phyloP scores from a whole-genome alignment of 92 coral and sea anemone species.

The Palythoa caribaeorum region DNA sequence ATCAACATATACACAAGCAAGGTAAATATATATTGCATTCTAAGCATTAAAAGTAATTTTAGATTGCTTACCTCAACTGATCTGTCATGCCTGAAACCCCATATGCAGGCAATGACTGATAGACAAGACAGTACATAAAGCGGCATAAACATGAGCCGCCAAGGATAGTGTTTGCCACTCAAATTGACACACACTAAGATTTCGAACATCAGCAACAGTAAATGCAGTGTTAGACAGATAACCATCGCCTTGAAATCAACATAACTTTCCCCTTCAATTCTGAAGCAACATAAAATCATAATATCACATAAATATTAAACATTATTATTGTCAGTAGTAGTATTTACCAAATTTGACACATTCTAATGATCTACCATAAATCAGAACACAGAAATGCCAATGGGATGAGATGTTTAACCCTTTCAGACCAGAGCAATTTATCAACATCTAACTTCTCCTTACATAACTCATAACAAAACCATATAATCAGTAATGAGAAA shows the following conservation, averaged over 20 bases:
- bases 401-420: too few species aligned
- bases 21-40: too few species aligned
- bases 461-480: too few species aligned
- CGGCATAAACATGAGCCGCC: conserved; percentile 97
- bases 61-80: conserved; percentile 88
- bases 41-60: neutral
- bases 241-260: conserved; percentile 98
- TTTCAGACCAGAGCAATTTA: too few species aligned
- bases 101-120: conserved; percentile 95
- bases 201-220: conserved; percentile 90
- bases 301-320: neutral
- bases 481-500: too few species aligned
- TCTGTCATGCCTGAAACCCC: conserved; percentile 99
- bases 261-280: conserved; percentile 95
- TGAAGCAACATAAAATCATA: conserved; percentile 36
- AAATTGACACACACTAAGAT: conserved; percentile 91
- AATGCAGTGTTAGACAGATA: conserved; percentile 86
- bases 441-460: too few species aligned
- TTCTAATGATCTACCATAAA: too few species aligned
- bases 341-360: too few species aligned
- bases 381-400: too few species aligned
- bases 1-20: too few species aligned
- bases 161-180: conserved; percentile 71
- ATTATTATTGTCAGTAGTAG: too few species aligned
- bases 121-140: conserved; percentile 87